Conservation (phyloP, 2,797 vertebrate genomes). For the Pangasius mekongensis region DNA sequence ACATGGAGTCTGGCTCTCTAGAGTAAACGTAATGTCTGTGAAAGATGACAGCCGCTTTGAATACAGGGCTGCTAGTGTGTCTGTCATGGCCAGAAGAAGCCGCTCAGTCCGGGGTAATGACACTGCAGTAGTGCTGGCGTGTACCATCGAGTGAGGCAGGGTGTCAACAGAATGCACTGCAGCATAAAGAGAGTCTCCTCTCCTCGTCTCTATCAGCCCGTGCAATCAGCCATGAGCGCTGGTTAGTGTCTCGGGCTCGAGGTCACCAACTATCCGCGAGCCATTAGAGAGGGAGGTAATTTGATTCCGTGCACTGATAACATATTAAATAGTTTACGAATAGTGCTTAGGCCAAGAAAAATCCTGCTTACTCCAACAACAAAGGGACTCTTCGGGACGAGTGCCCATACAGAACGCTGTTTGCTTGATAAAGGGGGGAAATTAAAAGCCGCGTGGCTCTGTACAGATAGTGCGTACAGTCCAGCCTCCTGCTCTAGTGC, state of each 20-base stretch:
- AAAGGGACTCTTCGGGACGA: constrained; percentile 43
- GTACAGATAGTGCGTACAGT: constrained; percentile 8
- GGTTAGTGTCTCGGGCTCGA: constrained; percentile 47
- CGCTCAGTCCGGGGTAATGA: constrained; percentile 54
- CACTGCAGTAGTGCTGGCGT: constrained; percentile 51
- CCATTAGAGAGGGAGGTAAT: constrained; percentile 56
- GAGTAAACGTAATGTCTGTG: constrained; percentile 50
- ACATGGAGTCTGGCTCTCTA: constrained; percentile 22
- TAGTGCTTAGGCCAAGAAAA: constrained; percentile 55
- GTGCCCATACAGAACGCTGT: constrained; percentile 33
- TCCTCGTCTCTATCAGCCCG: constrained; percentile 46
- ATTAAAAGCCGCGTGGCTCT: constrained; percentile 41
- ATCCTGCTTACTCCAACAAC: constrained; percentile 52
- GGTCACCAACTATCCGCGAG: constrained; percentile 51
- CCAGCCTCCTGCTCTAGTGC: constrained; percentile 13
- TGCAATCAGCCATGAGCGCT: constrained; percentile 44
- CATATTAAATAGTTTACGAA: constrained; percentile 59
- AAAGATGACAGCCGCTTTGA: constrained; percentile 56
- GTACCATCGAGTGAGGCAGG: constrained; percentile 25
- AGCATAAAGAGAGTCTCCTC: constrained; percentile 51
- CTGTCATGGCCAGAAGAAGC: constrained; percentile 45
- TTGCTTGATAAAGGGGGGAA: constrained; percentile 51
- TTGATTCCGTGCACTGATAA: constrained; percentile 58
- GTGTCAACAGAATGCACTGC: constrained; percentile 43
- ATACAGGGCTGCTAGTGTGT: constrained; percentile 40